Evolutionary conservation across 2,797 vertebrate genomes (phyloP).

Genomic region (Chaetophractus vellerosus): DNA sequence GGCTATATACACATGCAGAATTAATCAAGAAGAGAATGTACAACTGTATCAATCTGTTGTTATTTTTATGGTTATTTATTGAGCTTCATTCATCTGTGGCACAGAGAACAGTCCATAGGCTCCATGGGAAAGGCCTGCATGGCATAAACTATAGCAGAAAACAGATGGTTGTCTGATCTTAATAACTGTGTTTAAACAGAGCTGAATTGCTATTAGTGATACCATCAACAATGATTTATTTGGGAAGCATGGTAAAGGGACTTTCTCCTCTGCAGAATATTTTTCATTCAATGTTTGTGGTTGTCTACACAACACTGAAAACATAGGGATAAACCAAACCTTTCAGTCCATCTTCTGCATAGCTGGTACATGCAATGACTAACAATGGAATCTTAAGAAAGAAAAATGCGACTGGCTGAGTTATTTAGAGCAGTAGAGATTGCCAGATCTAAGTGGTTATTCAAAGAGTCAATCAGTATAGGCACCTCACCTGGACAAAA

Average conservation of each 20-base stretch:
- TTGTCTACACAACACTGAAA: constrained; percentile 54
- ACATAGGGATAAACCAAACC: constrained; percentile 54
- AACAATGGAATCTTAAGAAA: neutral
- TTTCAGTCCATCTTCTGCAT: neutral
- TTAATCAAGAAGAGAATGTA: constrained; percentile 70
- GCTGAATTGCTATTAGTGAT: constrained; percentile 72
- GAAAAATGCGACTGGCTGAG: neutral
- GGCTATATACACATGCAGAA: constrained; percentile 19
- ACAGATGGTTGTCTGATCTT: constrained; percentile 84
- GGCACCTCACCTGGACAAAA: neutral
- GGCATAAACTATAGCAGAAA: constrained; percentile 75
- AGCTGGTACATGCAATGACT: neutral
- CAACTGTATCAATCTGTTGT: constrained; percentile 56
- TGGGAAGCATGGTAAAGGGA: constrained; percentile 54
- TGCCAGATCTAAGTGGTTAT: neutral
- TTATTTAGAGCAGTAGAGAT: neutral
- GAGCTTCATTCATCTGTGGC: constrained; percentile 38
- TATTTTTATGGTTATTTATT: constrained; percentile 71
- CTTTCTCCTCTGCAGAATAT: constrained; percentile 48
- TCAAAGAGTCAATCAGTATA: neutral
- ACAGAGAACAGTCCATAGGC: constrained; percentile 54
- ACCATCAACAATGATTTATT: constrained; percentile 72
- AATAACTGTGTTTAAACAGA: constrained; percentile 79
- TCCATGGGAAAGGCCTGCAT: constrained; percentile 71
- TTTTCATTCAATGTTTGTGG: constrained; percentile 51